Evolutionary conservation across 2,797 vertebrate genomes (phyloP).

Genomic region (Triplophysa bombifrons): DNA sequence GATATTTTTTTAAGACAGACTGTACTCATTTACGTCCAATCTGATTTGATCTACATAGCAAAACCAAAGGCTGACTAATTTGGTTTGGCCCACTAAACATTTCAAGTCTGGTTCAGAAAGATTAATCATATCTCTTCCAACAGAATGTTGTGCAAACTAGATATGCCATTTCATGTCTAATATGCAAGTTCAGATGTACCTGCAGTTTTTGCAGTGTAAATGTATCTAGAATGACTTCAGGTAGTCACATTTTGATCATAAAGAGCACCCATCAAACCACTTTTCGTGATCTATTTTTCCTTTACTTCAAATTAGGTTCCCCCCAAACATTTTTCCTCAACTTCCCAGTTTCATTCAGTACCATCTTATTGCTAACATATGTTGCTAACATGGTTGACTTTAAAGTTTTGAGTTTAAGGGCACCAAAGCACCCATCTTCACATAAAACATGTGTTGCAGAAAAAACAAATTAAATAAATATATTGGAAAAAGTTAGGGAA

Average conservation of each 20-base stretch:
- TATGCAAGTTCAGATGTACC: neutral
- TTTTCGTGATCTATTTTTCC: neutral
- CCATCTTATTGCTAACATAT: neutral
- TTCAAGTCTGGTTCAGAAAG: neutral
- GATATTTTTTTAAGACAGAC: neutral
- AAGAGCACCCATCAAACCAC: neutral
- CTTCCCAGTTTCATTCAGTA: neutral
- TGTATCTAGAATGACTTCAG: neutral
- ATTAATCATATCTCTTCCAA: slow-evolving; percentile 19
- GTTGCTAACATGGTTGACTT: neutral
- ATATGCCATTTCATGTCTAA: neutral
- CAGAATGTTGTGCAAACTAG: neutral
- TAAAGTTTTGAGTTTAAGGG: neutral
- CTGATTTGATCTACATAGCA: neutral
- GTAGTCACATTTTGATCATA: neutral
- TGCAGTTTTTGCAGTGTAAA: neutral
- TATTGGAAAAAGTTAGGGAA: neutral
- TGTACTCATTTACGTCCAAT: neutral
- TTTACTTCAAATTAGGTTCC: neutral
- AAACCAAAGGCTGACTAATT: neutral
- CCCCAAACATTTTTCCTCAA: neutral
- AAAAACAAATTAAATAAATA: neutral
- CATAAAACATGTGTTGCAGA: too few relatives aligned
- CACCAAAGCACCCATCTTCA: neutral
- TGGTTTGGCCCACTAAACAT: neutral